Conservation (phyloP, 2,113 vertebrate species). For the Rhagologus leucostigma region DNA sequence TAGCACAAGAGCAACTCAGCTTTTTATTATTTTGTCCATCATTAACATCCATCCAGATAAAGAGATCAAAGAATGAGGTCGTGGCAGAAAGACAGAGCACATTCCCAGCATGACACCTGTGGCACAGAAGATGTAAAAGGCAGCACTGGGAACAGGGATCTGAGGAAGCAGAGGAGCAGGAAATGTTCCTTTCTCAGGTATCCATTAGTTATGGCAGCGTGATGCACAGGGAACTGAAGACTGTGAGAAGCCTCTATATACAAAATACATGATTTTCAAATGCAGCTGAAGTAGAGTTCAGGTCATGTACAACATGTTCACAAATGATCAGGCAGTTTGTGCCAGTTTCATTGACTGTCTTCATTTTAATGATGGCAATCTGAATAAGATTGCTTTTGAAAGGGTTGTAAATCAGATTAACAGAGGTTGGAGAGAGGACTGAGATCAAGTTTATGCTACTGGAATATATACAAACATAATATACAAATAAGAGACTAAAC, state of each 20-base stretch:
- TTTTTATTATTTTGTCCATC: background rate
- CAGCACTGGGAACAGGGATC: background rate
- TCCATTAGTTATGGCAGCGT: background rate
- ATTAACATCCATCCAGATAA: background rate
- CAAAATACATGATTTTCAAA: background rate
- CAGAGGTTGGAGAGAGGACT: background rate
- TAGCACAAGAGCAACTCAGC: background rate
- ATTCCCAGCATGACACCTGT: rapidly evolving
- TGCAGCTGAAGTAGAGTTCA: background rate
- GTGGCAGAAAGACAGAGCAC: background rate
- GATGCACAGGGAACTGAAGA: background rate
- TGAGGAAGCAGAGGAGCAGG: background rate
- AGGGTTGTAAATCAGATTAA: background rate
- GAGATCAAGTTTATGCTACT: background rate
- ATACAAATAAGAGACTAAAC: background rate
- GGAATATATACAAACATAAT: background rate
- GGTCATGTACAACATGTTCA: background rate
- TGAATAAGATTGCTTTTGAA: background rate
- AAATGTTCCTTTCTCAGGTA: background rate
- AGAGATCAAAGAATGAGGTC: background rate
- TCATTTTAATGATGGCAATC: background rate
- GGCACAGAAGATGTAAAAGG: background rate
- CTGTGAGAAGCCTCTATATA: background rate
- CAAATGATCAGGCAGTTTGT: background rate
- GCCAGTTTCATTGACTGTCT: background rate